These are phyloP conservation scores for Monomorium pharaonis DNA, from an alignment of 1,140 invertebrate genomes.

Conservation along the genomic window DNA sequence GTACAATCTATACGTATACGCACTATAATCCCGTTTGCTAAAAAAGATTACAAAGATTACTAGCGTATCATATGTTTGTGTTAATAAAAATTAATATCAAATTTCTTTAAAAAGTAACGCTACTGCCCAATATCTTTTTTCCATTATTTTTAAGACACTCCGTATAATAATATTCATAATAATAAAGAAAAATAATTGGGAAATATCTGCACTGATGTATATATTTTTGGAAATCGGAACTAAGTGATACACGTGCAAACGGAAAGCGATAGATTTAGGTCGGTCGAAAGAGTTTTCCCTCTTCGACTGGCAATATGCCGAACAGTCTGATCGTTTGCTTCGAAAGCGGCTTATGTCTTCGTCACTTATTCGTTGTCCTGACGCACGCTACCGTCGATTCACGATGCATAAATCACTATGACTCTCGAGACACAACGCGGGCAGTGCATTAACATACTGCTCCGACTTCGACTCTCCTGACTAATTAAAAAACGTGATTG, in stretches of 20 bases:
- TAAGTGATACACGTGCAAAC: constrained; percentile 57
- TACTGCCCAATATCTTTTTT: background rate
- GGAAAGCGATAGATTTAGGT: constrained; percentile 71
- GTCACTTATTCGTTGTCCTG: constrained; percentile 53
- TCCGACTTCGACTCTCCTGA: background rate
- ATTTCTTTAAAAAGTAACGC: background rate
- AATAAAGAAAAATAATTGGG: background rate
- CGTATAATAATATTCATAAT: background rate
- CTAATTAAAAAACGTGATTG: constrained; percentile 48
- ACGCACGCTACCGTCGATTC: constrained; percentile 55
- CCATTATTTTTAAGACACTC: background rate
- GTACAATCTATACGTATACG: no score
- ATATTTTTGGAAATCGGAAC: constrained; percentile 31
- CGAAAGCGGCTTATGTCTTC: constrained; percentile 66
- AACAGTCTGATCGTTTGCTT: constrained; percentile 57
- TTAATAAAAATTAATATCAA: background rate
- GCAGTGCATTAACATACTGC: constrained; percentile 31
- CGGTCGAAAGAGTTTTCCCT: constrained; percentile 68
- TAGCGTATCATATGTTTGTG: background rate
- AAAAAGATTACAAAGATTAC: no score
- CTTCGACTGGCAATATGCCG: constrained; percentile 61
- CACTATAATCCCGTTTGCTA: no score
- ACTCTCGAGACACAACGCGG: constrained; percentile 48
- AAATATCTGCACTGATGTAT: background rate
- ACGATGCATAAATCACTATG: constrained; percentile 49